Base-by-base conservation (phyloP, 2,888 invertebrate species). In the Drosophila nr. perissopoda region DNA sequence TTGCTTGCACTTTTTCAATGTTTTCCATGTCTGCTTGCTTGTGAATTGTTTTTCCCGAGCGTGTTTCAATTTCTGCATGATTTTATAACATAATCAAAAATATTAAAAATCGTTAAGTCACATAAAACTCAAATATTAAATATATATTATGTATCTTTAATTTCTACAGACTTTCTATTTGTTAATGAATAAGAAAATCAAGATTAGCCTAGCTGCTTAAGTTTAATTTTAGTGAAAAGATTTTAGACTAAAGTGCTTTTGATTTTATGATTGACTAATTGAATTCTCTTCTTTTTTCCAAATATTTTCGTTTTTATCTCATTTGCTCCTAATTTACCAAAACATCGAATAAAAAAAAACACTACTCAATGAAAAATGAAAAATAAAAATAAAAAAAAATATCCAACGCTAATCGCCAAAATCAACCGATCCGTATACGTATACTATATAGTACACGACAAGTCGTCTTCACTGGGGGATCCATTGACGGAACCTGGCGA, bases 401-500 rank as follows among this genome's bases (percentile, higher is more conserved):
- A 59, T 61, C 54, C 40, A 73, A 72, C 64, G 64, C 73, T 63
- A 75, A 87, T 74, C 73, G 75, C 73, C 69, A 87, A 59, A 56
- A 73, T 67, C 73, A 81, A 82, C 80, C 76, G 70, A 84, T 86
- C 75, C 73, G 72, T 73, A 76, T 64, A 66, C 64, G 63, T 65
- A 69, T 73, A 45, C 75, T 70, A 82, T 85, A 84, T 87, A 93
- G 93, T 93, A 91, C 92, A 93, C 92, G 93, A 92, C 92, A 93
- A 93, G 91, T 93, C 93, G 86, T 93, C 93, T 92, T 92, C 92
- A 92, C 91, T 93, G 92, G 90, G 90, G 94, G 95, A 95, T 95
- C 96, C 94, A 94, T 95, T 95, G 93, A 95, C 95, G 94, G 97
- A 97, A 93, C 96, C 96, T 93, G 96, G 97, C 87, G 97, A 97